Conservation (phyloP, 2,113 vertebrate genomes). For the Coracopsis vasa region DNA sequence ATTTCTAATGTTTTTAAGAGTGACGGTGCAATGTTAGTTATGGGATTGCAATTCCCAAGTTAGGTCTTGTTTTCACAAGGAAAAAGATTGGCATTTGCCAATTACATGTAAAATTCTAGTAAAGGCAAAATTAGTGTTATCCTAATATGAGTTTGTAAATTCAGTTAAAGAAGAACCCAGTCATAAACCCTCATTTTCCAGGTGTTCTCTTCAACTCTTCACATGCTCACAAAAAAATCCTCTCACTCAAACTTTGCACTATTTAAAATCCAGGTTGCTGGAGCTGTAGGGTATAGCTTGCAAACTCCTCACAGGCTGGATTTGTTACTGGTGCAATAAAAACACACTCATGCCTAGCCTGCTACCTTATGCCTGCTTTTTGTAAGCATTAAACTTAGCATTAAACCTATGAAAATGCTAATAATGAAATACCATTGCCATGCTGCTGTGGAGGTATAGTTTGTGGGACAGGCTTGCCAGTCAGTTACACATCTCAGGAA, state of each 20-base stretch:
- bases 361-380: not conserved
- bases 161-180: not conserved
- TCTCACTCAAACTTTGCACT: not conserved
- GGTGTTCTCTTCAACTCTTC: not conserved
- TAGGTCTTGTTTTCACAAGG: not conserved
- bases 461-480: rapidly evolving
- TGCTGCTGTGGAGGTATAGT: rapidly evolving
- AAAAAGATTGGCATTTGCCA: not conserved
- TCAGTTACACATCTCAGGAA: not conserved
- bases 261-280: not conserved
- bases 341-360: not conserved
- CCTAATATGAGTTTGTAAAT: not conserved
- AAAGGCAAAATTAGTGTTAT: not conserved
- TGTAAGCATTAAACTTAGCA: not conserved
- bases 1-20: not conserved
- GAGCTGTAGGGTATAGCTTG: not conserved
- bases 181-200: not conserved
- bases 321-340: rapidly evolving
- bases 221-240: not conserved
- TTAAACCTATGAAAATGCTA: not conserved
- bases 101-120: not conserved
- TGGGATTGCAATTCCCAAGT: not conserved
- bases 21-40: not conserved
- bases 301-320: rapidly evolving
- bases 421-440: too few species aligned